These are phyloP conservation scores for Zelleria hepariella DNA, from an alignment of 2,888 invertebrate genomes.

Conservation along the genomic window DNA sequence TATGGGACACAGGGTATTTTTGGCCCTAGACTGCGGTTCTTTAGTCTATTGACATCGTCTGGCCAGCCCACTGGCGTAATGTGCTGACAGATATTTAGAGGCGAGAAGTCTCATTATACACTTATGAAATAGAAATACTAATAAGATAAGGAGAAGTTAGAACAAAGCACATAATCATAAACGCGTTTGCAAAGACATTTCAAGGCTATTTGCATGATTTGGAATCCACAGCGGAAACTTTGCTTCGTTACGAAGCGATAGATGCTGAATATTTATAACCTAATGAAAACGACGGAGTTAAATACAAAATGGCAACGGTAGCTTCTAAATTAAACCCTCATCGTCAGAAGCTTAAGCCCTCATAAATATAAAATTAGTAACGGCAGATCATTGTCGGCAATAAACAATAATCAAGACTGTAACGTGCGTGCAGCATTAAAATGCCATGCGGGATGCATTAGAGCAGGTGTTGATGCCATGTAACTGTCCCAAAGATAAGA, in stretches of 20 bases:
- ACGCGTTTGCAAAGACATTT: background rate
- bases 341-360: background rate
- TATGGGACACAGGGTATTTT: slow-evolving; percentile 53
- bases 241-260: background rate
- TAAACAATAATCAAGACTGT: slow-evolving; percentile 17
- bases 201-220: background rate
- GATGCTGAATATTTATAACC: too few species aligned
- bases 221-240: background rate
- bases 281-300: background rate
- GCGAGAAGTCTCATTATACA: background rate
- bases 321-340: background rate
- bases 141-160: background rate
- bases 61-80: slow-evolving; percentile 22
- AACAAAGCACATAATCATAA: background rate
- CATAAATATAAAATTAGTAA: slow-evolving; percentile 16
- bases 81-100: slow-evolving; percentile 18
- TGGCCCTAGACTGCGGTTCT: slow-evolving; percentile 28
- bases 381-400: slow-evolving; percentile 16
- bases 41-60: slow-evolving; percentile 27
- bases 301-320: background rate
- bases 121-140: too few species aligned
- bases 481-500: slow-evolving; percentile 14
- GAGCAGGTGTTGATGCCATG: slow-evolving; percentile 16
- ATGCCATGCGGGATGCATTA: slow-evolving; percentile 12
- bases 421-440: slow-evolving; percentile 4